These are phyloP conservation scores for Panagrolaimus sp. DNA, from an alignment of 1,140 invertebrate genomes.

Conservation along the genomic window DNA sequence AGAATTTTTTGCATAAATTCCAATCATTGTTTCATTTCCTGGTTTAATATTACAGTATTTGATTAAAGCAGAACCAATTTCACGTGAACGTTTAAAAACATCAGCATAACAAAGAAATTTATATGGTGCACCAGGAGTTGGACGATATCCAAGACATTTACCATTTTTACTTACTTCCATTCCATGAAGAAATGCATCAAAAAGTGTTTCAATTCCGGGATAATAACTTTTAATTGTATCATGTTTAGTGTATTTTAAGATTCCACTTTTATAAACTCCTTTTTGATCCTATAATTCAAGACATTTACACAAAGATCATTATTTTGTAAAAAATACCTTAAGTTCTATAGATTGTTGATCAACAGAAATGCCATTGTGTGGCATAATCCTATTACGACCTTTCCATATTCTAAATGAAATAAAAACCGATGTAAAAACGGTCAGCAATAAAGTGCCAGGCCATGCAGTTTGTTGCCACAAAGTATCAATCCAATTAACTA, in stretches of 20 bases:
- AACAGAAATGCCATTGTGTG: conserved; percentile 9
- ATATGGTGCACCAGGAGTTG: conserved; percentile 71
- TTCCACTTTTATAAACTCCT: not conserved
- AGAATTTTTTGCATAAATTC: conserved; percentile 88
- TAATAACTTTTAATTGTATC: conserved; percentile 21
- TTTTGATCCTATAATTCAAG: conserved; percentile 2
- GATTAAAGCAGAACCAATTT: conserved; percentile 42
- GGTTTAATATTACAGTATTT: conserved; percentile 29
- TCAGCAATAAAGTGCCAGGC: not conserved
- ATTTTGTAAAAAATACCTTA: not conserved
- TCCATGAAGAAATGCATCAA: conserved; percentile 81
- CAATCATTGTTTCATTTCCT: conserved; percentile 70
- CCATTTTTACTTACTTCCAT: conserved; percentile 69
- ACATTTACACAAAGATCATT: not conserved
- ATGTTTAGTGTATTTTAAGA: conserved; percentile 1
- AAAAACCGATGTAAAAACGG: conserved; percentile 1
- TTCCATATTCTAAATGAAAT: conserved; percentile 6
- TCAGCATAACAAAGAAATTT: conserved; percentile 90
- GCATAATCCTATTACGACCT: not conserved
- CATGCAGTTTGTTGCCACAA: not conserved
- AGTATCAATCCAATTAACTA: too few species aligned
- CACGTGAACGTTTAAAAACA: conserved; percentile 57
- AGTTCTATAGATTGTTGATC: not conserved
- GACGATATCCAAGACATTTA: conserved; percentile 59
- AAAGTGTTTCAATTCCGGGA: conserved; percentile 75